These are phyloP conservation scores for Drosophila helvetica DNA, from an alignment of 2,888 invertebrate species.

Conservation along the genomic window DNA sequence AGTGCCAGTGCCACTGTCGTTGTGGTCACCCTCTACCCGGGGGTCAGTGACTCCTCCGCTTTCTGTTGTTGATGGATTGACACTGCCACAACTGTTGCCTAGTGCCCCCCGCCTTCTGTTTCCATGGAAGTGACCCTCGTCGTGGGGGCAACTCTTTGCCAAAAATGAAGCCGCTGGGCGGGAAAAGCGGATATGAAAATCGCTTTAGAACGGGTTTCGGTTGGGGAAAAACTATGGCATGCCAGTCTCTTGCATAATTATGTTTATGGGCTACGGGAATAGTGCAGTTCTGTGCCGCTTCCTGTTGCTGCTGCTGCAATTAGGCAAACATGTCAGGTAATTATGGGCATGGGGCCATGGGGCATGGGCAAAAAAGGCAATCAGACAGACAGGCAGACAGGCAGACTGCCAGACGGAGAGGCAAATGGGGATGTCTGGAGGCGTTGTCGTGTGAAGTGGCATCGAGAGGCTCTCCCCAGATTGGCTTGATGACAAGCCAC, in stretches of 20 bases:
- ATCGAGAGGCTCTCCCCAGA: constrained; percentile 1
- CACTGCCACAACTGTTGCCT: constrained; percentile 55
- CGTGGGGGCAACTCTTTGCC: background rate
- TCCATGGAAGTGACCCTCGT: constrained; percentile 1
- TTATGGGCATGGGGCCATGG: constrained; percentile 53
- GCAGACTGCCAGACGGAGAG: background rate
- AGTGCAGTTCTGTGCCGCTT: constrained; percentile 43
- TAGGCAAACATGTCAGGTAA: constrained; percentile 64
- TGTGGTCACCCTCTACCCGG: constrained; percentile 48
- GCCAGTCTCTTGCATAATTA: background rate
- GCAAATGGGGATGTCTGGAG: constrained; percentile 3
- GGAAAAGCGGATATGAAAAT: background rate
- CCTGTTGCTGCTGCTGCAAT: constrained; percentile 66
- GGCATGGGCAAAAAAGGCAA: constrained; percentile 49
- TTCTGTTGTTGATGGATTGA: constrained; percentile 49
- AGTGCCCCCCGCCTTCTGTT: constrained; percentile 47
- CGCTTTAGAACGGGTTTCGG: background rate
- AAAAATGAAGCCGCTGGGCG: background rate
- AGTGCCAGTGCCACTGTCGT: background rate
- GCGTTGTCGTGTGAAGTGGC: constrained; percentile 17
- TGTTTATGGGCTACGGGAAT: background rate
- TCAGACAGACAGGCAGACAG: constrained; percentile 2
- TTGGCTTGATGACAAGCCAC: background rate
- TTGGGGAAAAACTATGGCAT: background rate
- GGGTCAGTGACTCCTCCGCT: constrained; percentile 23